Conservation (phyloP, 1,140 invertebrate species). For the Eubasilissa regina region DNA sequence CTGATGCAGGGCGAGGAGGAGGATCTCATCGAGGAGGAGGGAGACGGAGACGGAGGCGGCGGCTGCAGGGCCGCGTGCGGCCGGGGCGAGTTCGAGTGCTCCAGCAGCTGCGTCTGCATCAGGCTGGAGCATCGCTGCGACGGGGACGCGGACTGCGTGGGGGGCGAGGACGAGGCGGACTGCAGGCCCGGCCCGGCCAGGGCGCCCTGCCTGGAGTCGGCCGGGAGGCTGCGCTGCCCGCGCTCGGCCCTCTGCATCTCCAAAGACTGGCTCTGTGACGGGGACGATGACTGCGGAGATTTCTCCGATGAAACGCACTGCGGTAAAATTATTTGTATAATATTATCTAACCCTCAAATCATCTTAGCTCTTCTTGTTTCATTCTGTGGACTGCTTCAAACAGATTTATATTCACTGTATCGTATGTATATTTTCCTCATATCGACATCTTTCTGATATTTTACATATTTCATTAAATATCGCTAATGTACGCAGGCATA, state of each 20-base stretch:
- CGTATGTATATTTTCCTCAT: no score
- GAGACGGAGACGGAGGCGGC: conserved; percentile 61
- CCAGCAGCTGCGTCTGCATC: conserved; percentile 77
- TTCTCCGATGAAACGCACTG: conserved; percentile 88
- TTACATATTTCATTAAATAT: no score
- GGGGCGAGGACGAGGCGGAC: conserved; percentile 79
- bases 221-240: conserved; percentile 78
- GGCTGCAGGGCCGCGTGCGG: conserved; percentile 70
- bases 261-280: conserved; percentile 83
- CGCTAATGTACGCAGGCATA: no score
- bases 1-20: conserved; percentile 52
- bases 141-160: conserved; percentile 76
- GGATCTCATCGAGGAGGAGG: conserved; percentile 63
- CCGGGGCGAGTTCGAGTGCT: conserved; percentile 72
- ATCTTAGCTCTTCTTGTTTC: no score
- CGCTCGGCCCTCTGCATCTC: conserved; percentile 82
- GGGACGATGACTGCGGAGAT: conserved; percentile 87
- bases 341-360: neutral
- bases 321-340: conserved; percentile 67
- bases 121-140: conserved; percentile 75
- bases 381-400: no score
- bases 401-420: no score
- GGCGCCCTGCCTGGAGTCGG: conserved; percentile 73
- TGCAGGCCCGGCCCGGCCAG: conserved; percentile 72
- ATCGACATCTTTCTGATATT: no score